Percentiles rank a stretch among this genome's conserved stretches.
Conservation (phyloP, 2,888 invertebrate genomes). For the Eledona agricola region DNA sequence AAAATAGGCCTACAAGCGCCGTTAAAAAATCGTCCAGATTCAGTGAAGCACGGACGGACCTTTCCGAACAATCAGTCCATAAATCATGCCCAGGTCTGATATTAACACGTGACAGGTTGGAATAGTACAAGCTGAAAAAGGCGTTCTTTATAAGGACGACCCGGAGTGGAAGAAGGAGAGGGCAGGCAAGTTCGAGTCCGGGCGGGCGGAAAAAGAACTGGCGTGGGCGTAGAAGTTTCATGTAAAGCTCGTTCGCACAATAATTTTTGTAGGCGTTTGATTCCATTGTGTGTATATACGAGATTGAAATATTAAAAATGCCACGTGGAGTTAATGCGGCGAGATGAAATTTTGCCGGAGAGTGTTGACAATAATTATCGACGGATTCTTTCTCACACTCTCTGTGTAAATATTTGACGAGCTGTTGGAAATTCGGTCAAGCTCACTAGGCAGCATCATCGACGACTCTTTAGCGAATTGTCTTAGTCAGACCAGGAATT, state of each 20-base stretch:
- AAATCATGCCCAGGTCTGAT: constrained; percentile 37
- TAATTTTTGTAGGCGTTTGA: constrained; percentile 51
- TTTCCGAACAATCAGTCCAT: constrained; percentile 39
- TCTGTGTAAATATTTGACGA: no score
- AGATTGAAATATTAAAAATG: constrained; percentile 50
- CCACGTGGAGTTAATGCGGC: no score
- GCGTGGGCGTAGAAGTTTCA: constrained; percentile 48
- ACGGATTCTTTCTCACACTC: no score
- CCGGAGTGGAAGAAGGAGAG: constrained; percentile 20
- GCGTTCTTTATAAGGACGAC: constrained; percentile 23
- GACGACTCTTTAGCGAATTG: no score
- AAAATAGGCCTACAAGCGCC: constrained; percentile 41
- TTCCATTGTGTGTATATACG: constrained; percentile 54
- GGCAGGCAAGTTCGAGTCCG: constrained; percentile 25
- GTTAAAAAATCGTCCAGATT: constrained; percentile 44
- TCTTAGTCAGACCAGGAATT: no score
- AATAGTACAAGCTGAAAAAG: constrained; percentile 32
- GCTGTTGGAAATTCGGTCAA: no score
- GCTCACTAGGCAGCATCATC: no score
- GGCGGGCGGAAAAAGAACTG: constrained; percentile 38
- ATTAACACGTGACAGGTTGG: constrained; percentile 40
- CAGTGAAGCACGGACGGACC: constrained; percentile 32
- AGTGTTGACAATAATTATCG: no score
- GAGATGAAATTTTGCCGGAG: constrained; percentile 3
- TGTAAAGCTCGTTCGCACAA: constrained; percentile 53